Conservation (phyloP, 1,140 invertebrate species). For the Pygmarrhopalites habei region DNA sequence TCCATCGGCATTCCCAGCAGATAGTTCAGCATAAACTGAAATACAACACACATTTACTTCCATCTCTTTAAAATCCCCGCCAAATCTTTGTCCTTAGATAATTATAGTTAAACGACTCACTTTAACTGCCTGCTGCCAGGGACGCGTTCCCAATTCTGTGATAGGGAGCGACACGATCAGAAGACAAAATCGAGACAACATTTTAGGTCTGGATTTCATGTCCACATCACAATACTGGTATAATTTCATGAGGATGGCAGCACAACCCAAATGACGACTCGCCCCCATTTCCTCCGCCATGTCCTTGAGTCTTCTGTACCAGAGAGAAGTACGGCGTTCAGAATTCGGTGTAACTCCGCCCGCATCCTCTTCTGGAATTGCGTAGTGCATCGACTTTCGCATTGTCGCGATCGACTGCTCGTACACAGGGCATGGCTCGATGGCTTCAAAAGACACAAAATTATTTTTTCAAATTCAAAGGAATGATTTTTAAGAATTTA, state of each 20-base stretch:
- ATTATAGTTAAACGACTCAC: conserved; percentile 8
- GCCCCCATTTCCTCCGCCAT: conserved; percentile 18
- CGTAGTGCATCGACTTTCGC: background rate
- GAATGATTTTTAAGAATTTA: background rate
- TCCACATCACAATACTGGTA: conserved; percentile 29
- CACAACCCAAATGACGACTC: conserved; percentile 23
- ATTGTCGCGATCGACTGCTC: conserved; percentile 19
- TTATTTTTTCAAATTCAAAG: background rate
- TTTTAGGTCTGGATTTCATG: conserved; percentile 20
- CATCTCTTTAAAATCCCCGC: background rate
- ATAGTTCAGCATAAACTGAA: conserved; percentile 28
- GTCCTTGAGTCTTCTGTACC: conserved; percentile 25
- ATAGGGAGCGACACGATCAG: conserved; percentile 29
- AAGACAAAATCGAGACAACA: conserved; percentile 23
- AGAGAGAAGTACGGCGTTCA: conserved; percentile 16
- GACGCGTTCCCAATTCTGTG: conserved; percentile 19
- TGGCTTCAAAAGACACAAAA: background rate
- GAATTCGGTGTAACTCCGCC: background rate
- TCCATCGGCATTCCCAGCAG: conserved; percentile 20
- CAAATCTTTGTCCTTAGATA: background rate
- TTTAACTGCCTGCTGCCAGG: conserved; percentile 29
- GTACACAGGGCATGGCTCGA: conserved; percentile 20
- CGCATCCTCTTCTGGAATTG: background rate
- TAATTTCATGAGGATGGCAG: conserved; percentile 7
- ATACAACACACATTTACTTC: background rate